Evolutionary conservation across 1,140 invertebrate genomes (phyloP).

Genomic region (Helicoverpa armigera): DNA sequence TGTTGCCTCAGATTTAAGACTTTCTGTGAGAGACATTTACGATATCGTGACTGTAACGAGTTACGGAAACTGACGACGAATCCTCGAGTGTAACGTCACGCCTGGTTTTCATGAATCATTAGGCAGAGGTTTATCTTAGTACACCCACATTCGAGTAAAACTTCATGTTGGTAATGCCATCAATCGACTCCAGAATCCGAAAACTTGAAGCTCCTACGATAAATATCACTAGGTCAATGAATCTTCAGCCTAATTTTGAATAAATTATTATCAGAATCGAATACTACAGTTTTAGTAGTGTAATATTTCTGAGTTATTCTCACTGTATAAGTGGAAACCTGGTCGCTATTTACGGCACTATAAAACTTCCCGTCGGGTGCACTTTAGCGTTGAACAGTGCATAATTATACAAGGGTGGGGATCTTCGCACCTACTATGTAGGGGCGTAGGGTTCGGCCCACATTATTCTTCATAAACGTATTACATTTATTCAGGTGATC

Average conservation of each 20-base stretch:
- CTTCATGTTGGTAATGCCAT: too few relatives aligned
- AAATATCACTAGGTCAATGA: too few relatives aligned
- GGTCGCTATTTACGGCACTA: slow-evolving; percentile 58
- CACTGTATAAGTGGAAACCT: slow-evolving; percentile 50
- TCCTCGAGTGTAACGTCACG: background rate
- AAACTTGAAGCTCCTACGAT: too few relatives aligned
- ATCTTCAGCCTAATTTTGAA: too few relatives aligned
- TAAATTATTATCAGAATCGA: too few relatives aligned
- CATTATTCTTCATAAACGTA: slow-evolving; percentile 33
- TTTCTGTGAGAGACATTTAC: slow-evolving; percentile 15
- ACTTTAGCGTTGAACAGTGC: slow-evolving; percentile 64
- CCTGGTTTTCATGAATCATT: too few relatives aligned
- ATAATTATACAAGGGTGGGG: slow-evolving; percentile 66
- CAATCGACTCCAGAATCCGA: too few relatives aligned
- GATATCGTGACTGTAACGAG: slow-evolving; percentile 12
- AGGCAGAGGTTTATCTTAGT: too few relatives aligned
- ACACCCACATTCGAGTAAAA: background rate
- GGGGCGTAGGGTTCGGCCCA: slow-evolving; percentile 10
- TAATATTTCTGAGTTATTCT: slow-evolving; percentile 28
- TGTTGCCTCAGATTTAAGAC: slow-evolving; percentile 18
- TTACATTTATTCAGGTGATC: background rate
- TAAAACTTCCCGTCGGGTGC: slow-evolving; percentile 64
- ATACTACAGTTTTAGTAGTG: too few relatives aligned
- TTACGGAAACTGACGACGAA: slow-evolving; percentile 28
- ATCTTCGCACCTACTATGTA: slow-evolving; percentile 39